Evolutionary conservation across 2,888 invertebrate species (phyloP), one percentile per base, ranked within the genome.

Genomic region (Cactoblastis cactorum): DNA sequence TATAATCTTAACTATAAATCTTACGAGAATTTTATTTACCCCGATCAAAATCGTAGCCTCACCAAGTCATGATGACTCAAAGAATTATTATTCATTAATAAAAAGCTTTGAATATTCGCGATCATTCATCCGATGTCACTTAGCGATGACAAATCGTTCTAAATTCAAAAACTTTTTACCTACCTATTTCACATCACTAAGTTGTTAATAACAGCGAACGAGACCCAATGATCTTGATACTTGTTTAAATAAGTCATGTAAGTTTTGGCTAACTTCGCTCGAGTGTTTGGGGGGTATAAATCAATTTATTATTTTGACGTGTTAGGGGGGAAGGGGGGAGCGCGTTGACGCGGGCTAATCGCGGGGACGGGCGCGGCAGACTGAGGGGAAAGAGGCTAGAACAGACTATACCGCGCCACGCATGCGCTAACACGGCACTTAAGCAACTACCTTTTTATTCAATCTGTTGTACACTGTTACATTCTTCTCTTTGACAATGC

Each of bases 241-340:
- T 48, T 51, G 67, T 70, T 68, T 53, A 60, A 48, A n/a, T 53
- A 48, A 53, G 53, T 55, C 57, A 63, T 57, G 55, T 64, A 73
- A 78, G 69, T 71, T 69, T 68, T 59, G 54, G 39, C 49, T 61
- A 73, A 77, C 68, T 78, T 71, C 59, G 58, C 55, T 62, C 66
- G 67, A 71, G 70, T 75, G 47, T 45, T 50, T 74, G n/a, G 72
- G 62, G 68, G 71, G 69, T 76, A 69, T 74, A 72, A 83, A 84
- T 83, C 80, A 84, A 83, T 85, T 82, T 76, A 76, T 74, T 77
- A 71, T 78, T 80, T 80, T 77, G 80, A 82, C 77, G 79, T 73
- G 69, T 57, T 67, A 63, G 65, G 61, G 57, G 69, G 61, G 64
- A 61, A 68, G 62, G 66, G 67, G 56, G 58, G 61, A 55, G 35